phyloP scores from a whole-genome alignment of 2,797 vertebrate species.

The Microctenopoma stevenorrisi region DNA sequence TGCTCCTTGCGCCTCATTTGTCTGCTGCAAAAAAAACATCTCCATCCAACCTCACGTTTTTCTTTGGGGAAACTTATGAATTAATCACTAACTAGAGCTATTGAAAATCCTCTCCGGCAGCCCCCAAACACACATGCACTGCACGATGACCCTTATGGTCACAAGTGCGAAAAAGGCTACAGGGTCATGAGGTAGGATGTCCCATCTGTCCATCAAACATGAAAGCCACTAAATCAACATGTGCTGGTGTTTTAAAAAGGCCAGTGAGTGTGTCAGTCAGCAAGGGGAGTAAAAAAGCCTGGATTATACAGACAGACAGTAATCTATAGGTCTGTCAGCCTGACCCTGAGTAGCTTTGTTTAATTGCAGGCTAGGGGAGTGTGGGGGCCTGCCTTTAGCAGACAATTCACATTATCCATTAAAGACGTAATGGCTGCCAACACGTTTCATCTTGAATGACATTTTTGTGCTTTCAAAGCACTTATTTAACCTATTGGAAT shows the following conservation, averaged over 20 bases:
- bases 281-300: slow-evolving; percentile 61
- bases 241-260: slow-evolving; percentile 68
- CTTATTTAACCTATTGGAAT: slow-evolving; percentile 73
- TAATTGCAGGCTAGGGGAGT: slow-evolving; percentile 70
- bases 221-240: slow-evolving; percentile 75
- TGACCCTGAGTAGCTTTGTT: slow-evolving; percentile 71
- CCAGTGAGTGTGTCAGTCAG: slow-evolving; percentile 75
- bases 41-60: not conserved
- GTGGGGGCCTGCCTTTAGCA: slow-evolving; percentile 51
- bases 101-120: slow-evolving; percentile 43
- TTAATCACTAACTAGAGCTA: slow-evolving; percentile 38
- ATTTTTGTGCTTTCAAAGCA: slow-evolving; percentile 60
- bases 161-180: slow-evolving; percentile 71
- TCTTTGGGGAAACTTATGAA: slow-evolving; percentile 15
- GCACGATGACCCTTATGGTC: slow-evolving; percentile 71
- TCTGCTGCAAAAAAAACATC: slow-evolving; percentile 2
- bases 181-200: slow-evolving; percentile 76
- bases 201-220: slow-evolving; percentile 83
- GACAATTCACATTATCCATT: slow-evolving; percentile 74
- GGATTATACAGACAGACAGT: slow-evolving; percentile 76
- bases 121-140: slow-evolving; percentile 34
- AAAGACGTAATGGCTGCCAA: slow-evolving; percentile 72
- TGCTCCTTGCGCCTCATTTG: not conserved
- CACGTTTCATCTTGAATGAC: slow-evolving; percentile 75
- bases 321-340: slow-evolving; percentile 79